Evolutionary conservation across 2,797 vertebrate species (phyloP).

Genomic region (Coccyzus lansbergi): DNA sequence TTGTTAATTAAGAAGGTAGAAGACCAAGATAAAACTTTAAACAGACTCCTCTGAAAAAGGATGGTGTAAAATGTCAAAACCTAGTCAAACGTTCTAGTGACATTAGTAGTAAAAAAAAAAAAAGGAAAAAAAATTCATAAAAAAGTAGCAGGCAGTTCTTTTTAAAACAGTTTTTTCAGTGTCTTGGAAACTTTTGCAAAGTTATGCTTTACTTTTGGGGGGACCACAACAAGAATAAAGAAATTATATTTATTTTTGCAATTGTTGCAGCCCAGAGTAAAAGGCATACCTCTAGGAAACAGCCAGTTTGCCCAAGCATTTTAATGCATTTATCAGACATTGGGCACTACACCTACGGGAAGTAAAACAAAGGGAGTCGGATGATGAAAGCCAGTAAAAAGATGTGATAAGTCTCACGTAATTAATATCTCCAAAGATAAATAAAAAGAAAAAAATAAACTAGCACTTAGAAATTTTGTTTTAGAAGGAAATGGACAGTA

Average conservation of each 20-base stretch:
- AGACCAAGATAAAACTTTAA: neutral
- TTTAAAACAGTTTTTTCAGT: neutral
- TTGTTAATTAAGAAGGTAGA: neutral
- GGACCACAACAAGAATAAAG: neutral
- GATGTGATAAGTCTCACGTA: neutral
- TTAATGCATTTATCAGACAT: neutral
- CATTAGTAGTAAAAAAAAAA: neutral
- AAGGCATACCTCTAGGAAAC: neutral
- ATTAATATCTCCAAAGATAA: neutral
- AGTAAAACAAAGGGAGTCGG: neutral
- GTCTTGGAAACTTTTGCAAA: neutral
- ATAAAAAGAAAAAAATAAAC: neutral
- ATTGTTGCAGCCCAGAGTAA: neutral
- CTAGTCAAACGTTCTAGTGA: neutral
- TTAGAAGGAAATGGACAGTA: neutral
- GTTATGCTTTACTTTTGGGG: neutral
- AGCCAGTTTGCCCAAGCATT: neutral
- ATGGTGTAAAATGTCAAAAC: neutral
- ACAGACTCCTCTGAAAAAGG: neutral
- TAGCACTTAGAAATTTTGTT: neutral
- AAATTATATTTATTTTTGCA: constrained; percentile 4
- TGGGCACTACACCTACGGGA: neutral
- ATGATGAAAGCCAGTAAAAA: neutral
- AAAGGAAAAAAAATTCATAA: neutral
- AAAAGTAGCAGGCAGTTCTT: neutral